Base-by-base conservation (phyloP, 2,797 vertebrate species). In the Bradypus variegatus region DNA sequence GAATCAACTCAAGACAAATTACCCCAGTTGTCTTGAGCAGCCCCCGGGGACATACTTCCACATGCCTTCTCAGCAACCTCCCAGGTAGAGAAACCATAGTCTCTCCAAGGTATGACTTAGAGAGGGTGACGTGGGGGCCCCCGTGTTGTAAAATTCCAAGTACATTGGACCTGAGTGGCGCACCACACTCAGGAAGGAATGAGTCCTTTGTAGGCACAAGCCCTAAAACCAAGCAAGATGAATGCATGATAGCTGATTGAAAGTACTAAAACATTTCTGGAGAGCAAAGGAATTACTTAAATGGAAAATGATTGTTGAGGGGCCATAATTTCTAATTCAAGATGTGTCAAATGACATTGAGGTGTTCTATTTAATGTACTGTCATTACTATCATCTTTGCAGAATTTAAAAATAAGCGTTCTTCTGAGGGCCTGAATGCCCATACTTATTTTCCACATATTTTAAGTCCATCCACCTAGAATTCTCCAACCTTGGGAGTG, bases 261-360 rank as follows among this genome's bases (percentile, higher is more conserved):
- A 70, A 11, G 41, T 0, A 8, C 75, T 75, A 8, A 60, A 89
- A 81, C 33, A 5, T 60, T 89, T 91, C 76, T 38, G 87, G 73
- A 76, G 50, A 83, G 79, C 78, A 76, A 62, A 92, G 70, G 87
- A 86, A 80, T 91, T 60, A 75, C 86, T 92, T 93, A 88, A 83
- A 85, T 73, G 86, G 65, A 92, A 95, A 96, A 80, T 92, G 91
- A 94, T 91, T 94, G 89, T 90, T 88, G 65, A 92, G 86, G 88
- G 69, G 70, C 45, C 86, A 83, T 86, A 86, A 91, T 31, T 88
- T 86, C 80, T 82, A 83, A 91, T 60, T 92, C 89, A 77, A 60
- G 88, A 94, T 84, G 93, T 92, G 86, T 62, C 89, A 23, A 50
- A 65, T 92, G 95, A 91, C 93, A 88, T 82, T 93, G 92, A 90